Evolutionary conservation across 2,888 invertebrate species (phyloP).

Genomic region (Aphidoletes aphidimyza): DNA sequence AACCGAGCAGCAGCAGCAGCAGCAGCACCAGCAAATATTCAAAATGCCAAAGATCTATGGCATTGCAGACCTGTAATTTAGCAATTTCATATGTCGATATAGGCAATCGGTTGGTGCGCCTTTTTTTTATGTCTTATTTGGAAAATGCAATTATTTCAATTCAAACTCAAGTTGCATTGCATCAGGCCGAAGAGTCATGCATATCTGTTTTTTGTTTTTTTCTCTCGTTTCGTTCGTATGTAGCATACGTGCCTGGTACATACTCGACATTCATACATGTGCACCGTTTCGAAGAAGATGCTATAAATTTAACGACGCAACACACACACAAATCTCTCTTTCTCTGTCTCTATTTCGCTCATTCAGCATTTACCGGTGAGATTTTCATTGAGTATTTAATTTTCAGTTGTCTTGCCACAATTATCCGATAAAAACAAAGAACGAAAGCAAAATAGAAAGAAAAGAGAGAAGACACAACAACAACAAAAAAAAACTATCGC

Average conservation of each 20-base stretch:
- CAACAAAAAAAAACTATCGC: neutral
- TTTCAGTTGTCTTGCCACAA: conserved; percentile 39
- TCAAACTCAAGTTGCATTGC: neutral
- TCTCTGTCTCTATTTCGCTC: too few species aligned
- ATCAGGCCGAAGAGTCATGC: neutral
- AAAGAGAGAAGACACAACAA: neutral
- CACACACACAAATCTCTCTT: neutral
- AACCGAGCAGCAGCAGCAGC: too few species aligned
- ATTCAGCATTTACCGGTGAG: too few species aligned
- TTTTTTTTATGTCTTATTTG: conserved; percentile 42
- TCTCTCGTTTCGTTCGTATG: neutral
- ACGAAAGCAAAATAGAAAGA: neutral
- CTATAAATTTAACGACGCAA: conserved; percentile 49
- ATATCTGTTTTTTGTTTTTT: too few species aligned
- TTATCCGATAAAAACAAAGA: conserved; percentile 1
- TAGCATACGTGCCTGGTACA: neutral
- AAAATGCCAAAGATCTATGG: conserved; percentile 23
- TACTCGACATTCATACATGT: neutral
- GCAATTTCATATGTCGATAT: neutral
- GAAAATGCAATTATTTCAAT: conserved; percentile 29
- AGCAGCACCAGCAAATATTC: too few species aligned
- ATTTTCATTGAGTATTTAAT: conserved; percentile 45
- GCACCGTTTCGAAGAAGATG: neutral
- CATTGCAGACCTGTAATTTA: conserved; percentile 11
- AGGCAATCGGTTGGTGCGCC: neutral